These are phyloP conservation scores for Leptopterna dolabrata DNA, from an alignment of 2,888 invertebrate genomes.

Conservation along the genomic window DNA sequence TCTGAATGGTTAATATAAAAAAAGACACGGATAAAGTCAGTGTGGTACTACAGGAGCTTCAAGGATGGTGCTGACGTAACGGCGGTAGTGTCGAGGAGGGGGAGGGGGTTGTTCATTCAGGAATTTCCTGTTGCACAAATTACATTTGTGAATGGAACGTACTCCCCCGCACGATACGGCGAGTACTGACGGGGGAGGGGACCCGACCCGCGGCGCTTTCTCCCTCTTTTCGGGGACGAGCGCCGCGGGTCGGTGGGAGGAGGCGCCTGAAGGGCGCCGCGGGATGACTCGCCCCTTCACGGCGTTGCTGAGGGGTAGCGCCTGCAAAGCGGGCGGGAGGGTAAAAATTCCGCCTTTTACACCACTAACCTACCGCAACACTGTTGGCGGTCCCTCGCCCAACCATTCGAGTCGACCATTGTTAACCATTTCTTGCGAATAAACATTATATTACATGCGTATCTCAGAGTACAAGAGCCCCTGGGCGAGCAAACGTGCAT, in stretches of 20 bases:
- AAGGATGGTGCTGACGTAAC: too few relatives aligned
- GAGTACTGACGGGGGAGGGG: neutral
- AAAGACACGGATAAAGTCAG: constrained; percentile 11
- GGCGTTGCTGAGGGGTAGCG: neutral
- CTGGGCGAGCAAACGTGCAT: too few relatives aligned
- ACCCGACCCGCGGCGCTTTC: neutral
- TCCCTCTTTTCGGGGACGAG: neutral
- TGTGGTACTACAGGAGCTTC: neutral
- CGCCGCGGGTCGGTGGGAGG: neutral
- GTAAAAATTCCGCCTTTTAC: constrained; percentile 48
- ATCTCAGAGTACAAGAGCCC: too few relatives aligned
- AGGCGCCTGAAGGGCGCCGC: neutral
- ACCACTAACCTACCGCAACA: constrained; percentile 41
- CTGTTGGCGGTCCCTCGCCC: neutral
- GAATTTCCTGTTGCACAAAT: constrained; percentile 51
- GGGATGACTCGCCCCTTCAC: constrained; percentile 14
- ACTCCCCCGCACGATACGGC: constrained; percentile 18
- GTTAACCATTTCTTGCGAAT: neutral
- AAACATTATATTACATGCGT: too few relatives aligned
- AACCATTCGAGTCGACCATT: neutral
- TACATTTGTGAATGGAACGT: constrained; percentile 49
- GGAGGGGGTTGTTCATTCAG: constrained; percentile 25
- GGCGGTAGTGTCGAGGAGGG: neutral
- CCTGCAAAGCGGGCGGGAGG: neutral
- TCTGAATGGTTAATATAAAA: neutral